Conservation (phyloP, 2,113 vertebrate species). For the Channa maculata region DNA sequence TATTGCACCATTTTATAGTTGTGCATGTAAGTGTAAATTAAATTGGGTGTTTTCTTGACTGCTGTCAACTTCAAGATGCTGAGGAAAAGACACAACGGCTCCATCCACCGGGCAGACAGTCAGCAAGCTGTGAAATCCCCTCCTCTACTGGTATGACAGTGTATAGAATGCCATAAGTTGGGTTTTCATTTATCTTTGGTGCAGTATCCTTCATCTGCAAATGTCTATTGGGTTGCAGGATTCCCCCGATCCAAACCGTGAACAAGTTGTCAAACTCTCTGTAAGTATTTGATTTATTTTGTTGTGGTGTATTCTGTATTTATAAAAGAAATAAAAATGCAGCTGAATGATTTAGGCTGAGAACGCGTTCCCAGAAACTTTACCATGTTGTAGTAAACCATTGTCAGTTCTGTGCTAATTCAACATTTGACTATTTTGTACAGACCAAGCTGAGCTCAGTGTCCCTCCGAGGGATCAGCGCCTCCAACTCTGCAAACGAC, state of each 20-base stretch:
- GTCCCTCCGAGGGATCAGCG: constrained; percentile 93
- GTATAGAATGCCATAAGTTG: neutral
- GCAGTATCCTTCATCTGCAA: neutral
- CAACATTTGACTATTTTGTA: constrained; percentile 24
- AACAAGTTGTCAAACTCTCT: constrained; percentile 94
- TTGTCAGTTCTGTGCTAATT: neutral
- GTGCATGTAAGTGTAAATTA: too few relatives aligned
- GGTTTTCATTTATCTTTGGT: neutral
- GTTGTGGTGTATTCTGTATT: neutral
- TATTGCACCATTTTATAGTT: too few relatives aligned
- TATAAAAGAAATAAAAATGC: neutral
- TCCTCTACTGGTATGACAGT: constrained; percentile 89
- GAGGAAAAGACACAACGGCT: constrained; percentile 87
- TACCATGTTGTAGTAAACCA: neutral
- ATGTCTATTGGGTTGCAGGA: constrained; percentile 81
- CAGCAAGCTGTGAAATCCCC: constrained; percentile 97
- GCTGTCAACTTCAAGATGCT: constrained; percentile 85
- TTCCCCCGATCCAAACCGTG: constrained; percentile 90
- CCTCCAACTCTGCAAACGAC: constrained; percentile 90
- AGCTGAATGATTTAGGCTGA: neutral
- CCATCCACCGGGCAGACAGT: constrained; percentile 90
- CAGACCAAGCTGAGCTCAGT: constrained; percentile 97
- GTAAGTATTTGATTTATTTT: constrained; percentile 82
- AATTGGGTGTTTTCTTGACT: neutral
- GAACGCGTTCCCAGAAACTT: neutral